phyloP scores from a whole-genome alignment of 2,888 invertebrate species.

The Epinotia ramella region DNA sequence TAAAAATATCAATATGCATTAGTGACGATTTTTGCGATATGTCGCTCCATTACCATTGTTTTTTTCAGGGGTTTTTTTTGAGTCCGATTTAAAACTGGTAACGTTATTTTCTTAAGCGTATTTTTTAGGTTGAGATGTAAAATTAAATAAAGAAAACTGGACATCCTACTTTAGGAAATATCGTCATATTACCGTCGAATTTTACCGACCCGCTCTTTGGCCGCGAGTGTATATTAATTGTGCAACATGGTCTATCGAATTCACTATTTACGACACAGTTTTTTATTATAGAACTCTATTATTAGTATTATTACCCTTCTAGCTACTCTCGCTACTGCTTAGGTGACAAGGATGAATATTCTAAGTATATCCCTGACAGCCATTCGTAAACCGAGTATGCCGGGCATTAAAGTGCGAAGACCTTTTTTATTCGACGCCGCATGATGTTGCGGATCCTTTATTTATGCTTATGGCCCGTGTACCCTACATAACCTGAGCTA shows the following conservation, averaged over 20 bases:
- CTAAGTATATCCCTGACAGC: background rate
- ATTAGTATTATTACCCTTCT: background rate
- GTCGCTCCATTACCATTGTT: too few species aligned
- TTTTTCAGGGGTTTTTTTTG: too few species aligned
- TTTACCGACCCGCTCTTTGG: too few species aligned
- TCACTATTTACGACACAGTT: background rate
- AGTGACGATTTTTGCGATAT: too few species aligned
- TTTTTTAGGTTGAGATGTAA: too few species aligned
- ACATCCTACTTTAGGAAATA: too few species aligned
- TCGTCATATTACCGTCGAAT: too few species aligned
- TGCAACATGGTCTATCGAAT: background rate
- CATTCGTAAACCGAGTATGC: background rate
- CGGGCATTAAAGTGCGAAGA: conserved; percentile 23
- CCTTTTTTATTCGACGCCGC: conserved; percentile 31
- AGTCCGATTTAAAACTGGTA: too few species aligned
- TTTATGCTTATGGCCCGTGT: conserved; percentile 16
- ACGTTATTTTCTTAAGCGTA: too few species aligned
- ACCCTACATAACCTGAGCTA: background rate
- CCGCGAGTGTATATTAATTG: too few species aligned
- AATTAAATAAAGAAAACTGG: too few species aligned
- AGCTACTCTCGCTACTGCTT: background rate
- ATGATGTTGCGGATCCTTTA: conserved; percentile 37
- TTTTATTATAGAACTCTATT: background rate
- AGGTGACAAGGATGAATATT: background rate
- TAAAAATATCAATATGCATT: too few species aligned